Evolutionary conservation across 2,113 vertebrate genomes (phyloP).

Genomic region (Pongo abelii): DNA sequence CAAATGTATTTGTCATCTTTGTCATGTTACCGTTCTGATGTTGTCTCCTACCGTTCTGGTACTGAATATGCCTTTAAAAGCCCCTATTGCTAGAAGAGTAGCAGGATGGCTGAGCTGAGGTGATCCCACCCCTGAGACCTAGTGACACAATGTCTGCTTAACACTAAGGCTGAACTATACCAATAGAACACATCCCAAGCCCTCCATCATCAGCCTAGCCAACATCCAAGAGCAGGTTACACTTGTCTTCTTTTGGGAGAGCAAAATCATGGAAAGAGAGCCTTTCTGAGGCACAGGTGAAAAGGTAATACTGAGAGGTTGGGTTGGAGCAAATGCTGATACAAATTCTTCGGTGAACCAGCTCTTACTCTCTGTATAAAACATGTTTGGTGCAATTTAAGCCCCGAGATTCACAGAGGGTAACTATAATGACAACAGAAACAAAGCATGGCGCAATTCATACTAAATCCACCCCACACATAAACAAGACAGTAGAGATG

Average conservation of each 20-base stretch:
- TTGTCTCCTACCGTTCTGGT: no score
- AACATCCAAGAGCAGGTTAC: background rate
- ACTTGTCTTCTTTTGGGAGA: background rate
- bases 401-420: background rate
- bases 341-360: background rate
- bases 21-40: no score
- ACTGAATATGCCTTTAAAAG: background rate
- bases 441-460: background rate
- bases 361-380: background rate
- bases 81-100: no score
- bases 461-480: background rate
- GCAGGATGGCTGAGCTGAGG: no score
- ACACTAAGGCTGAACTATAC: background rate
- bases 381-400: background rate
- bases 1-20: no score
- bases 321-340: background rate
- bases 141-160: background rate
- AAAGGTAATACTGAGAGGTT: background rate
- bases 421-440: background rate
- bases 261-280: background rate
- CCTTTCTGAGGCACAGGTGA: background rate
- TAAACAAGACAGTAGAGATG: background rate
- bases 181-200: background rate
- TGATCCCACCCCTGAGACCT: background rate
- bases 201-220: background rate